These are phyloP conservation scores for Pyrocephalus nanus DNA, from an alignment of 2,797 vertebrate species.

Conservation along the genomic window DNA sequence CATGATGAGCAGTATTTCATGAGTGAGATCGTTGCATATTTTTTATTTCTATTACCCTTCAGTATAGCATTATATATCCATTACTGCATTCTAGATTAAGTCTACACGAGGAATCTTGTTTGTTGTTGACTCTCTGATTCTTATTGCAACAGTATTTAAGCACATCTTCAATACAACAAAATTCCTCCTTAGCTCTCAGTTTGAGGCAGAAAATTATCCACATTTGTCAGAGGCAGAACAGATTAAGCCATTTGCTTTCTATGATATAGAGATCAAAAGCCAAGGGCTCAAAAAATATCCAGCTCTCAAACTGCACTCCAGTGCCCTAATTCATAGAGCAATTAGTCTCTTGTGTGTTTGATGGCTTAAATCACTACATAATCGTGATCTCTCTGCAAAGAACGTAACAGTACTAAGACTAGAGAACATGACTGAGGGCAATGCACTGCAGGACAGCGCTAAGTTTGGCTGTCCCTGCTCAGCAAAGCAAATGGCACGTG, in stretches of 20 bases:
- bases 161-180: background rate
- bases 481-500: background rate
- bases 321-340: background rate
- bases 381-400: background rate
- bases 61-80: background rate
- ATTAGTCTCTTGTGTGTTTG: background rate
- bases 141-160: background rate
- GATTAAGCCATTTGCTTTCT: background rate
- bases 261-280: rapidly evolving
- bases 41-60: background rate
- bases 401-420: background rate
- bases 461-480: background rate
- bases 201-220: background rate
- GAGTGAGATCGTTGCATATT: background rate
- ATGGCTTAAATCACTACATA: background rate
- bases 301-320: background rate
- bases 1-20: background rate
- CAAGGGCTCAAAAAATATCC: background rate
- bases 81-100: background rate
- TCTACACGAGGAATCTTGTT: background rate
- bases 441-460: background rate
- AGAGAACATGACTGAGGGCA: background rate
- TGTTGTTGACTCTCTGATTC: background rate
- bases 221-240: background rate
- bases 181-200: background rate